phyloP scores from a whole-genome alignment of 37 sponge, comb jelly and placozoan genomes.

The Haliclona indistincta region DNA sequence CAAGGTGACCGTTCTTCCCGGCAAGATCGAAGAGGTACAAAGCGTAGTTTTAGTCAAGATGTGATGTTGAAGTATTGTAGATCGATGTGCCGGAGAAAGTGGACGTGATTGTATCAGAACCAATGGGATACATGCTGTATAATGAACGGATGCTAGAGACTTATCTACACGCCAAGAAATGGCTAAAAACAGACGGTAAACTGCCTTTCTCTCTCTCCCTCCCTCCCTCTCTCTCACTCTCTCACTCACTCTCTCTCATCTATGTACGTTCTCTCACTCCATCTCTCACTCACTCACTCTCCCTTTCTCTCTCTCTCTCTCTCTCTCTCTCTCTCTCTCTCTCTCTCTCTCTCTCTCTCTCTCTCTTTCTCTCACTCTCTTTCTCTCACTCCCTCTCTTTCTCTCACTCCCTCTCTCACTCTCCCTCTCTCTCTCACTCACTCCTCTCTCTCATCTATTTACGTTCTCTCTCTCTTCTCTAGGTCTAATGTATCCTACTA shows the following conservation, averaged over 20 bases:
- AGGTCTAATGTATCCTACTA: slow-evolving; percentile 93
- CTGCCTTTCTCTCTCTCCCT: not conserved
- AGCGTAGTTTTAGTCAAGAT: not conserved
- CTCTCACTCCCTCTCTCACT: too few species aligned
- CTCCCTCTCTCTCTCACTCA: too few species aligned
- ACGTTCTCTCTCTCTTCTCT: not conserved
- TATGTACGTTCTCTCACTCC: too few species aligned
- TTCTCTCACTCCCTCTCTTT: not conserved
- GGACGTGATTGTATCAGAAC: slow-evolving; percentile 95
- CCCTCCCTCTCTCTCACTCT: not conserved
- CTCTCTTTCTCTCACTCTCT: not conserved
- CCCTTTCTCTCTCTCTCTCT: not conserved
- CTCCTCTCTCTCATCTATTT: too few species aligned
- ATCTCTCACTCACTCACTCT: too few species aligned
- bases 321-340: too few species aligned
- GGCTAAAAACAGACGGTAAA: slow-evolving; percentile 87
- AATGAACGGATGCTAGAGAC: slow-evolving; percentile 98
- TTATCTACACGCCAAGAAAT: slow-evolving; percentile 92
- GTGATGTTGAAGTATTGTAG: slow-evolving; percentile 11
- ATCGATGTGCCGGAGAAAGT: slow-evolving; percentile 90
- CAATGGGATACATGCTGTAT: slow-evolving; percentile 98
- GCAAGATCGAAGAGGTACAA: slow-evolving; percentile 93
- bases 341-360: not conserved
- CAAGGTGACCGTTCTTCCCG: slow-evolving; percentile 81
- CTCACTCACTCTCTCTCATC: not conserved